A percentile compares a stretch with the other conserved stretches of the same genome.
Evolutionary conservation across 1,140 invertebrate genomes (phyloP).

Genomic region (Diuraphis noxia): DNA sequence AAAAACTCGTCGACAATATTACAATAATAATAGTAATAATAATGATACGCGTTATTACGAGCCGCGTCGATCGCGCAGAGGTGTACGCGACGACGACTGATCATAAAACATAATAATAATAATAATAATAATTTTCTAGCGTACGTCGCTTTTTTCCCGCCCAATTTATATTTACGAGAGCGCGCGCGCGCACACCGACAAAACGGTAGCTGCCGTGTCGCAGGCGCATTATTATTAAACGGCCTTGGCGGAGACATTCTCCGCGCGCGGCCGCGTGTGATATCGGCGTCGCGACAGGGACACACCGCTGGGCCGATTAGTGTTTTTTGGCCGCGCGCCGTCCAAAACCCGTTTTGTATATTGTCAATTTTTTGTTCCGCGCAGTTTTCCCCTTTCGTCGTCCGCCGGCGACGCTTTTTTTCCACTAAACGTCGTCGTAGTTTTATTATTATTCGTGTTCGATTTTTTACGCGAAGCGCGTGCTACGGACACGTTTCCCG

Average conservation of each 20-base stretch:
- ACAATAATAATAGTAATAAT: neutral
- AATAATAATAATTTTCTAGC: neutral
- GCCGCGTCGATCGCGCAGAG: neutral
- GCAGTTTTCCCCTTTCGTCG: neutral
- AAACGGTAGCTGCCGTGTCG: conserved; percentile 9
- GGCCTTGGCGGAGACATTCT: conserved; percentile 33
- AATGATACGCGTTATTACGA: neutral
- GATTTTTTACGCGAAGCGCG: neutral
- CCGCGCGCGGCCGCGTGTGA: neutral
- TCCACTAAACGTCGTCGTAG: neutral
- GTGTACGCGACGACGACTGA: neutral
- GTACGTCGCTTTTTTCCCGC: conserved; percentile 22
- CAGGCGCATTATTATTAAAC: neutral
- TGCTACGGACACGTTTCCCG: conserved; percentile 41
- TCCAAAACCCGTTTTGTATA: neutral
- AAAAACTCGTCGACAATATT: conserved; percentile 13
- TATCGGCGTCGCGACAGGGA: conserved; percentile 21
- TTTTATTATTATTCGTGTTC: neutral
- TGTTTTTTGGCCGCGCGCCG: neutral
- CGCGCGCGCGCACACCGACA: neutral
- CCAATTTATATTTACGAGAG: conserved; percentile 18
- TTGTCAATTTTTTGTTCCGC: neutral
- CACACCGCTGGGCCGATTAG: neutral
- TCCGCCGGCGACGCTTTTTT: neutral
- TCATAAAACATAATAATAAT: neutral